A percentile compares a stretch with the other conserved stretches of the same genome.
phyloP scores from a whole-genome alignment of 2,888 invertebrate genomes.

The Lasioglossum lativentre region DNA sequence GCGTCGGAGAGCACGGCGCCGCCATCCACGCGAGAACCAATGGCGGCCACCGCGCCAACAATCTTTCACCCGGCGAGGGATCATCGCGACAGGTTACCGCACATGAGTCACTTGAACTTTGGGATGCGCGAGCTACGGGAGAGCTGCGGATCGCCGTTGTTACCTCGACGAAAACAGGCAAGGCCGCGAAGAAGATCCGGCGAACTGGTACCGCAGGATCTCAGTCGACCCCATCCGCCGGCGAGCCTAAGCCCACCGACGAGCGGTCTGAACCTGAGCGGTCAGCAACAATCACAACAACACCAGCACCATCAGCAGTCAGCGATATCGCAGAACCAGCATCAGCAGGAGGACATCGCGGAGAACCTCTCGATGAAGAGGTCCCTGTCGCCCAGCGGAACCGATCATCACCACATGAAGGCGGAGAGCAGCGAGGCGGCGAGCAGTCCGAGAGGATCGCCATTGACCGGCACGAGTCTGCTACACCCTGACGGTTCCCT shows the following conservation, averaged over 20 bases:
- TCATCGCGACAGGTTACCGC: slow-evolving; percentile 84
- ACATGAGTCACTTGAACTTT: slow-evolving; percentile 82
- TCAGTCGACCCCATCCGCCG: slow-evolving; percentile 84
- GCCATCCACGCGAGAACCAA: slow-evolving; percentile 75
- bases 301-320: slow-evolving; percentile 63
- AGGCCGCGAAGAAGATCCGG: slow-evolving; percentile 93
- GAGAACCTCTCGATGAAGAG: slow-evolving; percentile 83
- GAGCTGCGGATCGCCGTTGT: slow-evolving; percentile 90
- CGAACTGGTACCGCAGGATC: slow-evolving; percentile 89
- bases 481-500: slow-evolving; percentile 78
- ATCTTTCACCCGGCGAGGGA: slow-evolving; percentile 75
- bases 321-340: slow-evolving; percentile 62
- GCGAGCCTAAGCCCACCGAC: slow-evolving; percentile 79
- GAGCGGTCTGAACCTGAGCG: slow-evolving; percentile 75
- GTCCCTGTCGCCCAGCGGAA: slow-evolving; percentile 71
- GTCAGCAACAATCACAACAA: slow-evolving; percentile 65
- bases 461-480: slow-evolving; percentile 76
- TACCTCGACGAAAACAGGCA: slow-evolving; percentile 94
- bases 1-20: slow-evolving; percentile 76
- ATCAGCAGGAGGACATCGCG: slow-evolving; percentile 79
- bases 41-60: slow-evolving; percentile 23
- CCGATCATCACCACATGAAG: slow-evolving; percentile 69
- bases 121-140: slow-evolving; percentile 82
- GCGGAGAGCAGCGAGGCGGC: slow-evolving; percentile 81
- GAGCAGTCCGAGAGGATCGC: slow-evolving; percentile 81